Evolutionary conservation across 2,888 invertebrate species (phyloP).

Genomic region (Strigamia transsilvanica): DNA sequence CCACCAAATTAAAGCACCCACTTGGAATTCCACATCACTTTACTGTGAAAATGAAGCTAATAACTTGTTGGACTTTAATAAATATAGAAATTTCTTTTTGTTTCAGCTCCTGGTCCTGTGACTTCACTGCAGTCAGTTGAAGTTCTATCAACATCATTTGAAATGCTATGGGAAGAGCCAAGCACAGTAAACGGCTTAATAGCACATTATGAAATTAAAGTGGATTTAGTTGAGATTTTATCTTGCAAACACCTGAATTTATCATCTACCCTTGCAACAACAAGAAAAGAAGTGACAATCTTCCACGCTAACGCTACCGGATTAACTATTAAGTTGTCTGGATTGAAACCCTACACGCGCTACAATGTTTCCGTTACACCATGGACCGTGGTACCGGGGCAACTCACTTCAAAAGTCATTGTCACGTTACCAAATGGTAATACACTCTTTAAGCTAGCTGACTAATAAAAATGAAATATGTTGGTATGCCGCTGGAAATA

Average conservation of each 20-base stretch:
- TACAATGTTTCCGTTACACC: conserved; percentile 45
- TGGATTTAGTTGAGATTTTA: neutral
- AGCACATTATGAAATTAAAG: conserved; percentile 46
- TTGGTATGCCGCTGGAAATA: no score
- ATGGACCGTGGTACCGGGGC: conserved; percentile 51
- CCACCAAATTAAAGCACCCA: neutral
- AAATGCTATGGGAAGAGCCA: conserved; percentile 41
- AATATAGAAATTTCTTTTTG: neutral
- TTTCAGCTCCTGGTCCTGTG: conserved; percentile 52
- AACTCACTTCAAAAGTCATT: neutral
- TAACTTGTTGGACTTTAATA: no score
- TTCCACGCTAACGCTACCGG: neutral
- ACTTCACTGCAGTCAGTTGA: neutral
- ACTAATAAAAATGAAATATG: no score
- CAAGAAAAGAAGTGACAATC: neutral
- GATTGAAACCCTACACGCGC: conserved; percentile 20
- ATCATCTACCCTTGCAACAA: neutral
- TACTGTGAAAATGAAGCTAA: no score
- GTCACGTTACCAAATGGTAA: conserved; percentile 1
- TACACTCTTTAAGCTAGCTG: neutral
- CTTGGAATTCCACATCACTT: no score
- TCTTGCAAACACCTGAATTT: conserved; percentile 20
- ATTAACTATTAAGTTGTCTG: neutral
- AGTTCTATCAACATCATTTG: neutral
- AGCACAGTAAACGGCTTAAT: conserved; percentile 14